Percentiles rank a stretch among this genome's conserved stretches.
Conservation (phyloP, 2,888 invertebrate species). For the Furcula furcula region DNA sequence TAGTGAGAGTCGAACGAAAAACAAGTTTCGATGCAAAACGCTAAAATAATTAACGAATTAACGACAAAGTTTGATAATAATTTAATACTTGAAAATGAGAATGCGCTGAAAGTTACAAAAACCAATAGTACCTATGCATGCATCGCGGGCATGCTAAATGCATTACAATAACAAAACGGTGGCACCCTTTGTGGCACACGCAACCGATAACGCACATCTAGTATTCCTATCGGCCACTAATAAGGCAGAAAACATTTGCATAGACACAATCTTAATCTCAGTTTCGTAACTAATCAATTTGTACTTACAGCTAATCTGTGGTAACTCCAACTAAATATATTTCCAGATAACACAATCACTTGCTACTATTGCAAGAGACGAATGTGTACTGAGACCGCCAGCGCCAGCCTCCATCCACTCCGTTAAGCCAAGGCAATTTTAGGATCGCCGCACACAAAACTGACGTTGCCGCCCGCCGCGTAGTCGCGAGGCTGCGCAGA, state of each 20-base stretch:
- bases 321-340: not conserved
- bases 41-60: too few species aligned
- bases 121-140: not conserved
- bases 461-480: too few species aligned
- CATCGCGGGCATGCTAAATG: not conserved
- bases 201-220: not conserved
- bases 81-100: not conserved
- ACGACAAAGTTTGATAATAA: not conserved
- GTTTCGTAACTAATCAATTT: not conserved
- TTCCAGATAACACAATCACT: not conserved
- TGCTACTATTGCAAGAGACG: constrained; percentile 15
- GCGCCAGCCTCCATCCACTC: constrained; percentile 8
- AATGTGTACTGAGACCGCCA: constrained; percentile 23
- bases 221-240: not conserved
- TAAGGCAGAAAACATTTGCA: not conserved
- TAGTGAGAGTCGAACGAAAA: too few species aligned
- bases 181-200: too few species aligned
- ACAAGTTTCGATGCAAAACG: too few species aligned
- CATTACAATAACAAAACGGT: not conserved
- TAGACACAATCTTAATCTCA: not conserved
- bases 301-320: not conserved
- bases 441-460: too few species aligned
- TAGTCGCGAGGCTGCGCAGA: too few species aligned
- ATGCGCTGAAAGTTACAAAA: not conserved
- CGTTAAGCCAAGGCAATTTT: too few species aligned